Percentiles rank a stretch among this genome's conserved stretches.
Conservation (phyloP, 2,888 invertebrate species). For the Agrenia bidenticulata region DNA sequence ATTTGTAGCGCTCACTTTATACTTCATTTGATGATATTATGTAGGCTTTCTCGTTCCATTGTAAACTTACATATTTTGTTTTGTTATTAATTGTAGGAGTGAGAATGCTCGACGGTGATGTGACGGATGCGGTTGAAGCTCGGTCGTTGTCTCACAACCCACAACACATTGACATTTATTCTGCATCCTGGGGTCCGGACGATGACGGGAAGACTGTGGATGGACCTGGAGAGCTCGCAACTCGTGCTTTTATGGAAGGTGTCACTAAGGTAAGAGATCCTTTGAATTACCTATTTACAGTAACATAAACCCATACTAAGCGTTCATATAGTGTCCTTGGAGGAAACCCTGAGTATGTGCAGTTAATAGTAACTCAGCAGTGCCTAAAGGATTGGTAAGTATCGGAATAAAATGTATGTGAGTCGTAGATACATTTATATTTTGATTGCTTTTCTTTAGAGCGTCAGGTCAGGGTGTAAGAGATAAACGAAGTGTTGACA, state of each 20-base stretch:
- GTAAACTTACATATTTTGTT: background rate
- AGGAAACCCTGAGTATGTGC: no score
- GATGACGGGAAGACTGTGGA: constrained; percentile 98
- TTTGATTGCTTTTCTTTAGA: no score
- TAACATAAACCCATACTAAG: no score
- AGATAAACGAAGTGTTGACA: constrained; percentile 20
- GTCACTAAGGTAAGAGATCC: constrained; percentile 84
- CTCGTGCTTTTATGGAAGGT: constrained; percentile 92
- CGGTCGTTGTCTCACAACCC: constrained; percentile 89
- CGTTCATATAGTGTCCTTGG: no score
- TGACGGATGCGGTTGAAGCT: constrained; percentile 98
- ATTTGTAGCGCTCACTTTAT: no score
- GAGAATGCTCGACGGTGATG: constrained; percentile 97
- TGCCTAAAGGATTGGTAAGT: no score
- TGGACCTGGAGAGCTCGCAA: constrained; percentile 93
- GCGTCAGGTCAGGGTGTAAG: no score
- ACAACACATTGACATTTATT: constrained; percentile 97
- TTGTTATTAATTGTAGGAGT: constrained; percentile 67
- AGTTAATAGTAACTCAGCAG: no score
- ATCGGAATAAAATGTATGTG: no score
- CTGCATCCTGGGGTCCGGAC: constrained; percentile 85
- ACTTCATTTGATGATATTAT: constrained; percentile 25
- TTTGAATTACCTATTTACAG: no score
- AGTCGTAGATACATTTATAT: no score
- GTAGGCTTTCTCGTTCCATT: no score